Conservation (phyloP, 2,888 invertebrate genomes). For the Trachelus troglodyta region DNA sequence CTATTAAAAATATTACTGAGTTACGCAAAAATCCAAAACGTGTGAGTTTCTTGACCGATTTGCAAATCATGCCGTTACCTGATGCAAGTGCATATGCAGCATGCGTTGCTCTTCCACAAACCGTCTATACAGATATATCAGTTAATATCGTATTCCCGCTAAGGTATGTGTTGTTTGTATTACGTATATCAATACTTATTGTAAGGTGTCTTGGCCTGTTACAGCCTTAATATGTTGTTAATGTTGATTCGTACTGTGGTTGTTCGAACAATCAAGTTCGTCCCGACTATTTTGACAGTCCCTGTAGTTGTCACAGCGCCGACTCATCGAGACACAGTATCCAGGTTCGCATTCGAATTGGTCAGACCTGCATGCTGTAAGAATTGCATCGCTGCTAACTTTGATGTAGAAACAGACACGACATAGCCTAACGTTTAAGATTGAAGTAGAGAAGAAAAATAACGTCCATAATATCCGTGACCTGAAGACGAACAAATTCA, state of each 20-base stretch:
- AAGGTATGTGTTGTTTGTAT: neutral
- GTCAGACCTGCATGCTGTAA: constrained; percentile 74
- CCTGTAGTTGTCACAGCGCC: constrained; percentile 75
- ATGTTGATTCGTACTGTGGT: constrained; percentile 8
- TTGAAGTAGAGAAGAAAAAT: neutral
- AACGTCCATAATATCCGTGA: neutral
- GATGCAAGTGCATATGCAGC: neutral
- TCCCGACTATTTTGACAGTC: constrained; percentile 82
- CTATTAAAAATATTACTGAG: neutral
- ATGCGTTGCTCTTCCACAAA: neutral
- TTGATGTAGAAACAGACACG: neutral
- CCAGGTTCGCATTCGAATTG: constrained; percentile 83
- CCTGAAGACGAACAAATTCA: neutral
- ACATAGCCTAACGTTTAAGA: neutral
- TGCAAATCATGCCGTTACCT: neutral
- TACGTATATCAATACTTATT: neutral
- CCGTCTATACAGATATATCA: neutral
- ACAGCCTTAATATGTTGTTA: neutral
- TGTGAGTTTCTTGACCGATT: neutral
- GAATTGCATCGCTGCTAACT: constrained; percentile 37
- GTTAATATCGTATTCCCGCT: neutral
- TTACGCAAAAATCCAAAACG: neutral
- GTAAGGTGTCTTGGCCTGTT: neutral
- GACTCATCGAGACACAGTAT: constrained; percentile 72
- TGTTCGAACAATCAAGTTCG: constrained; percentile 74